Conservation (phyloP, 2,888 invertebrate genomes). For the Meganola albula region DNA sequence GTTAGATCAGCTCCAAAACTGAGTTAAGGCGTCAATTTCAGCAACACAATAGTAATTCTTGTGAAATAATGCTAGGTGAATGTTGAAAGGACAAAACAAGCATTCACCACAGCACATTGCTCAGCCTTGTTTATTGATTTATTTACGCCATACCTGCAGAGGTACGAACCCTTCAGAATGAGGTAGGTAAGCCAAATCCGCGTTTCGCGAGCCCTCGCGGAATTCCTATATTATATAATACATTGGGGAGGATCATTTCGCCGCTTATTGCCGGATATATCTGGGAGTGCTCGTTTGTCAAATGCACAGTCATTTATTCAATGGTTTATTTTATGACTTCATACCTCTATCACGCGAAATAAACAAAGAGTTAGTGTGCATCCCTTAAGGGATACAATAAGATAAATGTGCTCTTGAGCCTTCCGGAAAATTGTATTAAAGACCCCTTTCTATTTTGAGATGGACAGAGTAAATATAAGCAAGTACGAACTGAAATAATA, state of each 20-base stretch:
- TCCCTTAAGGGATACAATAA: constrained; percentile 23
- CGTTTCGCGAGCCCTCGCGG: constrained; percentile 59
- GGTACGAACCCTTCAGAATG: constrained; percentile 38
- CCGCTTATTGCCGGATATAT: constrained; percentile 69
- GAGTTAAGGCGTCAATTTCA: too few species aligned
- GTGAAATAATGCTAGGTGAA: too few species aligned
- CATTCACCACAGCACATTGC: too few species aligned
- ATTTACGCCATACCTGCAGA: constrained; percentile 19
- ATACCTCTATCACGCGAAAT: constrained; percentile 32
- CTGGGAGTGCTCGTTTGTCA: constrained; percentile 74
- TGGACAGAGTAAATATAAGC: too few species aligned
- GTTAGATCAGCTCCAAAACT: too few species aligned
- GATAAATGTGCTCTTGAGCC: constrained; percentile 31
- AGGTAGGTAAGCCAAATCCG: constrained; percentile 52
- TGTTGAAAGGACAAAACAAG: too few species aligned
- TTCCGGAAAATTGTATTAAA: constrained; percentile 25
- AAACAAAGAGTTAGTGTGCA: constrained; percentile 34
- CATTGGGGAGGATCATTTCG: constrained; percentile 71
- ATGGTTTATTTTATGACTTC: constrained; percentile 49
- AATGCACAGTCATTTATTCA: constrained; percentile 74
- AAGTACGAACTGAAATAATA: too few species aligned
- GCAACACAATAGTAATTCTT: too few species aligned
- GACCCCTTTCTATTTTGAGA: constrained; percentile 13
- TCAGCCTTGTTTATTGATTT: background rate
- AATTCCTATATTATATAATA: constrained; percentile 70